A percentile compares a stretch with the other conserved stretches of the same genome.
Conservation (phyloP, 2,113 vertebrate species). For the Urocolius indicus region DNA sequence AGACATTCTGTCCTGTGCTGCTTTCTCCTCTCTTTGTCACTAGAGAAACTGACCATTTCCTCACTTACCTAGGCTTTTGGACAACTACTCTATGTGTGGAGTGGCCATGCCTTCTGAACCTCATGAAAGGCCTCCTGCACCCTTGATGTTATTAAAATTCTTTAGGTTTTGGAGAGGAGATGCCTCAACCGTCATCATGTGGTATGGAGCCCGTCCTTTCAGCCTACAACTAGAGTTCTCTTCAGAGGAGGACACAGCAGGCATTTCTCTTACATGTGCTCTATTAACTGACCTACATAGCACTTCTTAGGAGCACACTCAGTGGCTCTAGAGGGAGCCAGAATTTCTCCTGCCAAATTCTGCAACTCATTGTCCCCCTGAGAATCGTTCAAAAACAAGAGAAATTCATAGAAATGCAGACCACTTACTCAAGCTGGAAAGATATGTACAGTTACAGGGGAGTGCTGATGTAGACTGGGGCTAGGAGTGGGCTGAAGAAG, state of each 20-base stretch:
- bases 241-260: neutral
- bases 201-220: neutral
- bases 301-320: neutral
- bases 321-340: neutral
- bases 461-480: neutral
- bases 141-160: neutral
- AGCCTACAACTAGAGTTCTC: neutral
- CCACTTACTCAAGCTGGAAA: neutral
- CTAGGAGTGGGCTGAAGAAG: neutral
- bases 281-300: neutral
- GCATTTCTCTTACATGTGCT: neutral
- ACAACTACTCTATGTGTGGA: neutral
- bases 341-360: neutral
- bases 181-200: neutral
- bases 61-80: neutral
- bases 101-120: neutral
- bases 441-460: neutral
- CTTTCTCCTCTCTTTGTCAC: neutral
- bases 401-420: neutral
- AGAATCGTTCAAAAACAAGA: neutral
- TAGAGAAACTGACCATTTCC: neutral
- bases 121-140: neutral
- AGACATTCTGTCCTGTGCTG: neutral
- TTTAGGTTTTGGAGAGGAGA: neutral
- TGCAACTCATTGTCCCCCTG: fast-evolving